phyloP scores from a whole-genome alignment of 2,888 invertebrate species.

The Alcis repandata region DNA sequence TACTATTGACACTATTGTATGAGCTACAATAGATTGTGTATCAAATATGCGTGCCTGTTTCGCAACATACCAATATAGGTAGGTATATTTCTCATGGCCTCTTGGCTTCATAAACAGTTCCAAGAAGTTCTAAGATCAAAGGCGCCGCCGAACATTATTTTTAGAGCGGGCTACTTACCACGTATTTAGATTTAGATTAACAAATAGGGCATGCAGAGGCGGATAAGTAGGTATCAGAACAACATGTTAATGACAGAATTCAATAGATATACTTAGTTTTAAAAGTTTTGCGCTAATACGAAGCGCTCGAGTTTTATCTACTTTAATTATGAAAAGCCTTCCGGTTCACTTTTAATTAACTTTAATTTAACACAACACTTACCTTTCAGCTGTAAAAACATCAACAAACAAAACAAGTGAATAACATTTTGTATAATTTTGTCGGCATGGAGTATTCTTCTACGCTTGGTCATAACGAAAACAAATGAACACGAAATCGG shows the following conservation, averaged over 20 bases:
- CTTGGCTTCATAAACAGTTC: conserved; percentile 13
- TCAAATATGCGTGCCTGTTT: not conserved
- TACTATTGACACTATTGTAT: too few relatives aligned
- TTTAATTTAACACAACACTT: conserved; percentile 26
- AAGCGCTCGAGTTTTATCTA: not conserved
- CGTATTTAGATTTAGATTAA: not conserved
- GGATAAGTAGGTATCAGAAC: not conserved
- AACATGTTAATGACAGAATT: not conserved
- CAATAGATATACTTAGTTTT: too few relatives aligned
- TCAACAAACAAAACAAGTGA: conserved; percentile 80
- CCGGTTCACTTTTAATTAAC: not conserved
- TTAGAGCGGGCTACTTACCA: not conserved
- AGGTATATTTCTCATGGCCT: conserved; percentile 6
- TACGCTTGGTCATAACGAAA: conserved; percentile 84
- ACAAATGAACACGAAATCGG: conserved; percentile 65
- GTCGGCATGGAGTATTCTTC: conserved; percentile 82
- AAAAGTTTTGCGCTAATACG: too few relatives aligned
- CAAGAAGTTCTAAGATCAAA: conserved; percentile 29
- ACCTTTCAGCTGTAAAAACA: conserved; percentile 83
- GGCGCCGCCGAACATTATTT: conserved; percentile 32
- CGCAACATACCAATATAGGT: not conserved
- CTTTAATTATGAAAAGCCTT: not conserved
- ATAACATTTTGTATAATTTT: conserved; percentile 82
- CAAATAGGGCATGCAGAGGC: not conserved
- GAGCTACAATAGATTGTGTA: not conserved